Evolutionary conservation across 2,797 vertebrate species (phyloP).

Genomic region (Acropternis orthonyx): DNA sequence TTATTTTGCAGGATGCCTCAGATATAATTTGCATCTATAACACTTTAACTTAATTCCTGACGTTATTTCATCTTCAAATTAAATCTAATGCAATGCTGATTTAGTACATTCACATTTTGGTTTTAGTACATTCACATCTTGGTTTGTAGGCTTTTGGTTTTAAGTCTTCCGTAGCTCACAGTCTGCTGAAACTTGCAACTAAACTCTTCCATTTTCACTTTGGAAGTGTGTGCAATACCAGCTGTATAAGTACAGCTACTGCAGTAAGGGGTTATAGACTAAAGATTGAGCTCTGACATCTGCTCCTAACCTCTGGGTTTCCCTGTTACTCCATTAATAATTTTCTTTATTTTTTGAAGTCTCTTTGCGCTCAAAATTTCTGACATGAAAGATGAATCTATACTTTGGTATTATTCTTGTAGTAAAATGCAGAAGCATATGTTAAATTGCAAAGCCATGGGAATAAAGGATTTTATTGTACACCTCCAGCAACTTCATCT

Average conservation of each 20-base stretch:
- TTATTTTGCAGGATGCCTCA: constrained; percentile 51
- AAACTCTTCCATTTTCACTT: neutral
- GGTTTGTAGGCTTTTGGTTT: constrained; percentile 51
- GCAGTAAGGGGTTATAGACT: neutral
- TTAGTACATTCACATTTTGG: constrained; percentile 55
- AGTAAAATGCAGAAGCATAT: neutral
- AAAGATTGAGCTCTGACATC: neutral
- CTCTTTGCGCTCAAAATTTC: neutral
- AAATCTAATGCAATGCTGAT: constrained; percentile 65
- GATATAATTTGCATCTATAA: constrained; percentile 58
- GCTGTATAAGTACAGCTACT: neutral
- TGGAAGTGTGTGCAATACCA: neutral
- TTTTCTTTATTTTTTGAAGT: neutral
- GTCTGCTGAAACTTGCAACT: neutral
- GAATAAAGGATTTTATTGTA: neutral
- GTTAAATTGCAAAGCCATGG: neutral
- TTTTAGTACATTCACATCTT: constrained; percentile 63
- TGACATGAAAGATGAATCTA: neutral
- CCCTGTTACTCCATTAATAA: neutral
- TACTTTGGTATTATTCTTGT: neutral
- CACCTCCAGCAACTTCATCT: neutral
- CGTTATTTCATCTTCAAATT: constrained; percentile 65
- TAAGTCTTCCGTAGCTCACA: constrained; percentile 55
- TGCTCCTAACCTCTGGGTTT: neutral
- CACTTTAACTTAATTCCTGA: constrained; percentile 59